phyloP scores from a whole-genome alignment of 2,113 vertebrate genomes.

The Amphilophus citrinellus region DNA sequence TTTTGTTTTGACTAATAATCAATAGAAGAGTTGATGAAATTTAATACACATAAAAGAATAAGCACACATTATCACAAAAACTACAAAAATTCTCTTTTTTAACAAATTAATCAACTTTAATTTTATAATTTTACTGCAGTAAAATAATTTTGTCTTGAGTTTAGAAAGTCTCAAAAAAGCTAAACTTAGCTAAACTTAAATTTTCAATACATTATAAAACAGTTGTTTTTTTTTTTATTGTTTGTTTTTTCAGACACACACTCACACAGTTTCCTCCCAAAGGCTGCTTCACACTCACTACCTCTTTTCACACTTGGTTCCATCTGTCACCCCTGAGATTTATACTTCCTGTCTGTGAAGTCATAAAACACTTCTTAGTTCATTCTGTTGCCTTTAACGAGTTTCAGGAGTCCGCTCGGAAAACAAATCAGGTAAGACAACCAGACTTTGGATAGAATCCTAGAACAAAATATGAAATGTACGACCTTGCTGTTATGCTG shows the following conservation, averaged over 20 bases:
- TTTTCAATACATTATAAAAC: neutral
- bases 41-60: neutral
- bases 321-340: neutral
- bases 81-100: neutral
- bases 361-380: neutral
- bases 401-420: neutral
- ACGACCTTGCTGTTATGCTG: neutral
- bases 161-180: neutral
- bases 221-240: too few species aligned
- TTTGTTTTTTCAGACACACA: neutral
- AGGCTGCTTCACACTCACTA: conserved; percentile 21
- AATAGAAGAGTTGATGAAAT: neutral
- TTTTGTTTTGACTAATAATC: neutral
- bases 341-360: conserved; percentile 17
- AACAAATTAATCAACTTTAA: neutral
- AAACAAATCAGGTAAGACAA: conserved; percentile 7
- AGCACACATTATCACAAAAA: neutral
- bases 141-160: neutral
- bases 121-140: neutral
- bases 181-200: neutral
- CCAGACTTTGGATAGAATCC: neutral
- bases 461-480: neutral
- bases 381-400: neutral
- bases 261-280: neutral
- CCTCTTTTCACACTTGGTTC: conserved; percentile 35